These are phyloP conservation scores for Pteria penguin DNA, from an alignment of 2,888 invertebrate species.

Conservation along the genomic window DNA sequence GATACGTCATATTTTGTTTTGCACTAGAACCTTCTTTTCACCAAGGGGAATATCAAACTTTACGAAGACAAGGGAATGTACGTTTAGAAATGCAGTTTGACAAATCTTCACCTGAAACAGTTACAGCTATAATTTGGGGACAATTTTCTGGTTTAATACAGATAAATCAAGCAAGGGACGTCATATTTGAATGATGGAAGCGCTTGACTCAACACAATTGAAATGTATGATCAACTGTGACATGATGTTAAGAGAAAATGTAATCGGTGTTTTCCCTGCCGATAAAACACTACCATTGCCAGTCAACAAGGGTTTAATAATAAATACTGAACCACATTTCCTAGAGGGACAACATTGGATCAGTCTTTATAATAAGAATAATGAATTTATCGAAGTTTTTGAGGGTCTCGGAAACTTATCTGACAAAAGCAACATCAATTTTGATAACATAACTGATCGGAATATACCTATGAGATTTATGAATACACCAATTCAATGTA, in stretches of 20 bases:
- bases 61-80: conserved; percentile 35
- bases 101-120: conserved; percentile 1
- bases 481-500: neutral
- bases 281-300: conserved; percentile 8
- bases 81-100: conserved; percentile 26
- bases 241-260: neutral
- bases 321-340: conserved; percentile 12
- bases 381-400: conserved; percentile 14
- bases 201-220: conserved; percentile 4
- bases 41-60: neutral
- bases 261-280: conserved; percentile 6
- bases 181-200: conserved; percentile 5
- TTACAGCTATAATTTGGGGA: conserved; percentile 7
- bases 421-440: neutral
- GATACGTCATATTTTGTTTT: conserved; percentile 25
- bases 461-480: neutral
- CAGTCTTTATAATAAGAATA: conserved; percentile 4
- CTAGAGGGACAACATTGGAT: conserved; percentile 22
- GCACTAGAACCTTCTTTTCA: conserved; percentile 23
- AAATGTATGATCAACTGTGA: conserved; percentile 20
- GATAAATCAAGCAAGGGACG: conserved; percentile 22
- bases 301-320: conserved; percentile 3
- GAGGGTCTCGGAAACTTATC: conserved; percentile 7
- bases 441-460: neutral
- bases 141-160: conserved; percentile 13